Evolutionary conservation across 2,888 invertebrate genomes (phyloP).

Genomic region (Stenodera caucasica): DNA sequence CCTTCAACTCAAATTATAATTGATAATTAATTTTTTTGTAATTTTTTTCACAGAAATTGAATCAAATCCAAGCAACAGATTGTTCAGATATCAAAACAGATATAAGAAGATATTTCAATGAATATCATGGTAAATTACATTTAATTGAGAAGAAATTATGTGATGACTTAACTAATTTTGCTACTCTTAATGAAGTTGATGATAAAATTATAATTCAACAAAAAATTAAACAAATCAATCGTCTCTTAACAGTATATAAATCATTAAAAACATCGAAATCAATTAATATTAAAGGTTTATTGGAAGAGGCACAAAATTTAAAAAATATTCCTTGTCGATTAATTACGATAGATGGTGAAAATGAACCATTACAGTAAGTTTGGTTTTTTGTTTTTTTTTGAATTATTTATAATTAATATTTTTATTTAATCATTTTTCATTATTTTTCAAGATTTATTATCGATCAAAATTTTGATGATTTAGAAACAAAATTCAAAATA

Average conservation of each 20-base stretch:
- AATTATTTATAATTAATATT: no score
- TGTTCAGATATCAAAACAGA: conserved; percentile 27
- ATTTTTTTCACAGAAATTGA: conserved; percentile 35
- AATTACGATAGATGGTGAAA: background rate
- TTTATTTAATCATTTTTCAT: background rate
- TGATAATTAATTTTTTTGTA: background rate
- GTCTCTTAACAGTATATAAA: background rate
- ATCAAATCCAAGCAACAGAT: conserved; percentile 13
- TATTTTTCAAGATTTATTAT: conserved; percentile 24
- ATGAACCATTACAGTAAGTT: conserved; percentile 14
- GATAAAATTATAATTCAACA: conserved; percentile 7
- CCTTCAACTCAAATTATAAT: conserved; percentile 14
- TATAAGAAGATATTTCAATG: conserved; percentile 60
- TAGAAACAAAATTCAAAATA: conserved; percentile 16
- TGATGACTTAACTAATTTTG: conserved; percentile 25
- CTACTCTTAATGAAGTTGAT: background rate
- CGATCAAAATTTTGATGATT: conserved; percentile 19
- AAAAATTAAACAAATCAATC: conserved; percentile 1
- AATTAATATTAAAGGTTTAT: conserved; percentile 13
- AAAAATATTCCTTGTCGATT: conserved; percentile 15
- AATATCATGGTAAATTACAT: conserved; percentile 59
- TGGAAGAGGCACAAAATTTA: conserved; percentile 14
- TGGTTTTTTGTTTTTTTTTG: conserved; percentile 2
- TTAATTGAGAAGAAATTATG: conserved; percentile 58
- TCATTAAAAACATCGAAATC: conserved; percentile 20